Evolutionary conservation across 1,140 invertebrate species (phyloP), one percentile per base, ranked within the genome.

Genomic region (Eriosoma lanigerum): DNA sequence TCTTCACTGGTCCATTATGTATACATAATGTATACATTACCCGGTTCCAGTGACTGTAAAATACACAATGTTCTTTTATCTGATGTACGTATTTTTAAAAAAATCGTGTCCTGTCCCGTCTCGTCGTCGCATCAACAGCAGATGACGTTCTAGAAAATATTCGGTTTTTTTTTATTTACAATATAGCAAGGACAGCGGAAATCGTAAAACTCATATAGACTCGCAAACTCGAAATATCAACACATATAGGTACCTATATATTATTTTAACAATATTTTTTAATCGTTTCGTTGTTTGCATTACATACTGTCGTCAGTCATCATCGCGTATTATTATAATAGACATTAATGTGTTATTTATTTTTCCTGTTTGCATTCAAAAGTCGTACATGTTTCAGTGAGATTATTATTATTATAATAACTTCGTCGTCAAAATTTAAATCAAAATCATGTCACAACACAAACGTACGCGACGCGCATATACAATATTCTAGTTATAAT

Each of bases 101-200:
- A 60, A 60, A 21, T 21, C 26, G 58, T 24, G 8, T 38, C 8
- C 8, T 8, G 32, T 8, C 58, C 21, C 21, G 58, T 26, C 58
- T 26, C 24, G 56, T 26, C 24, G 24, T 17, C 13, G 24, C n/a
- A n/a, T 0, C 15, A n/a, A 15, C 24, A 60, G 56, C 24, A 60
- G 12, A 38, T 38, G 8, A 60, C 56, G 24, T 58, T 24, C 54
- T 12, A 10, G 54, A 58, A 13, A 13, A 13, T 17, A 21, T 29
- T 15, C 24, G 13, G 13, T 60, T 54, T 60, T 56, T 56, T 56
- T 56, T 56, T 26, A 2, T 60, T 60, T 1, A 26, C 24, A n/a
- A n/a, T n/a, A n/a, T n/a, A n/a, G n/a, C 56, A 60, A 60, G 56
- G 56, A 60, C 56, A 60, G 17, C 56, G 56, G 56, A 60, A 60